phyloP scores from a whole-genome alignment of 2,113 vertebrate genomes.

The Bettongia penicillata region DNA sequence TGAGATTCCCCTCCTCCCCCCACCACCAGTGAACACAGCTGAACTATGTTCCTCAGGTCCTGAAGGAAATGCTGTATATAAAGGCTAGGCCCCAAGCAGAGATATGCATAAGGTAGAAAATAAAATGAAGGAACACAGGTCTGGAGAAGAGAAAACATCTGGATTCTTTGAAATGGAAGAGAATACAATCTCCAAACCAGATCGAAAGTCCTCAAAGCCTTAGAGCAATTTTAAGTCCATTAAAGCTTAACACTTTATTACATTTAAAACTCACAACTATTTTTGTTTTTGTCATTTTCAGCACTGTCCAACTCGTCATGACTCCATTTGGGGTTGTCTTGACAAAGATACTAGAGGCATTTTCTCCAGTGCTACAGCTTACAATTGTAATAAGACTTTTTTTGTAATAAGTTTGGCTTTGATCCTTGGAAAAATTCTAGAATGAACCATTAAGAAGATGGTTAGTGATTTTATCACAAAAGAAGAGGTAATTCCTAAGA shows the following conservation, averaged over 20 bases:
- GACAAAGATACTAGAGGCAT: not conserved
- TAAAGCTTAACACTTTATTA: not conserved
- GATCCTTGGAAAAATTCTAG: not conserved
- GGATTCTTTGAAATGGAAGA: not conserved
- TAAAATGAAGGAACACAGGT: not conserved
- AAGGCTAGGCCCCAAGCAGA: not conserved
- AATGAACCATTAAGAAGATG: not conserved
- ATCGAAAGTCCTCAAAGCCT: not conserved
- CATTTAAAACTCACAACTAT: not conserved
- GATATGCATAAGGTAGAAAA: not conserved
- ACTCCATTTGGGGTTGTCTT: not conserved
- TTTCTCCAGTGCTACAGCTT: not conserved
- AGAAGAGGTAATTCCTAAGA: not conserved
- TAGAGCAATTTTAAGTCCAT: not conserved
- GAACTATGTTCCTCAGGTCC: not conserved
- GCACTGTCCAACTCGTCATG: not conserved
- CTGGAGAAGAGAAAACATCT: not conserved
- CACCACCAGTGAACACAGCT: not conserved
- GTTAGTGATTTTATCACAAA: not conserved
- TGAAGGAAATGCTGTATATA: not conserved
- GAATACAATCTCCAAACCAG: not conserved
- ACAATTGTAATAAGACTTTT: not conserved
- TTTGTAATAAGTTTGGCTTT: not conserved
- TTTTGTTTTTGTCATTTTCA: not conserved
- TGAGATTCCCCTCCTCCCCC: not conserved